Evolutionary conservation across 2,888 invertebrate species (phyloP).

Genomic region (Scrobipalpa costella): DNA sequence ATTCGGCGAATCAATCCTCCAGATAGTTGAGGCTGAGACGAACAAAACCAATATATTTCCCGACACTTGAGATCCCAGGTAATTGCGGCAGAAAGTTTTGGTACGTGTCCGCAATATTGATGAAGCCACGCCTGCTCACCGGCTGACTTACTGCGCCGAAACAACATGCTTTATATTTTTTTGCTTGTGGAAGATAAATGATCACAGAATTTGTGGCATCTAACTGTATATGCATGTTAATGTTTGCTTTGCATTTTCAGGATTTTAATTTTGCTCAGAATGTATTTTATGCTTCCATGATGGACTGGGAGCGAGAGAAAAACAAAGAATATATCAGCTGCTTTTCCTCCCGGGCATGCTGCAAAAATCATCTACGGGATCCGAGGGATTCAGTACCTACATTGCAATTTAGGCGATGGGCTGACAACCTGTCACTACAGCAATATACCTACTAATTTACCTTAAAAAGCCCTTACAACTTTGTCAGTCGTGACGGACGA

Average conservation of each 20-base stretch:
- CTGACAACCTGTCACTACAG: no score
- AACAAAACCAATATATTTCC: slow-evolving; percentile 79
- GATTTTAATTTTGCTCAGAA: neutral
- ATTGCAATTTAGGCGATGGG: no score
- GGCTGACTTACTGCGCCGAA: slow-evolving; percentile 3
- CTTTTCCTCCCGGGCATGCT: no score
- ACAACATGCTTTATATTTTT: slow-evolving; percentile 4
- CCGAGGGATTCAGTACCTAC: no score
- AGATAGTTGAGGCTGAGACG: slow-evolving; percentile 61
- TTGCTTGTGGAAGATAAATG: neutral
- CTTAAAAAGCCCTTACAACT: no score
- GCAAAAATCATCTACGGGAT: no score
- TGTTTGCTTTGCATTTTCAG: neutral
- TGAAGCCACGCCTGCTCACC: slow-evolving; percentile 43
- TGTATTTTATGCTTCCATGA: no score
- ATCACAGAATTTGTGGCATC: no score
- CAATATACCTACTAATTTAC: no score
- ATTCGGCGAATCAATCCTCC: slow-evolving; percentile 59
- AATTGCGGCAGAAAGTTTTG: slow-evolving; percentile 80
- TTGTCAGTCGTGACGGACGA: no score
- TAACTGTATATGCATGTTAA: neutral
- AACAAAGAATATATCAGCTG: no score
- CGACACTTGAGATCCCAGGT: slow-evolving; percentile 80
- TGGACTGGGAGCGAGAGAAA: no score
- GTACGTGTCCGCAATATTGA: slow-evolving; percentile 75